Evolutionary conservation across 2,113 vertebrate species (phyloP), one percentile per base, ranked within the genome.

Genomic region (Psittacus erithacus): DNA sequence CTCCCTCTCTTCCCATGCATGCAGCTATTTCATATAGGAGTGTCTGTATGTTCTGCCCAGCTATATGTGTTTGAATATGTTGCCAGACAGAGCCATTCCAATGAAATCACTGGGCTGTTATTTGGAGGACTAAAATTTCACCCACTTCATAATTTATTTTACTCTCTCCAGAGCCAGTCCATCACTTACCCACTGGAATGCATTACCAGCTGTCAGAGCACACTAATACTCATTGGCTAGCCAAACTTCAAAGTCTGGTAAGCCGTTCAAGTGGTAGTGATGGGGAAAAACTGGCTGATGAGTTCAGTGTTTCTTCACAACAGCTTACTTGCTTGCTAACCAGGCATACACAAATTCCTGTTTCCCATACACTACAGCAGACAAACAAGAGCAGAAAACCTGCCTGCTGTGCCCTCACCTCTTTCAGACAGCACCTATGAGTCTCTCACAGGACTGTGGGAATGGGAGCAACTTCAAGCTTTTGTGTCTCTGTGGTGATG

Each of bases 31-130:
- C 68, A 43, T 79, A 77, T 11, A 95, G 87, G 71, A 93, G 57
- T 24, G 5, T 49, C 65, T 82, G 63, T 92, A 80, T 87, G 80
- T 5, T 90, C 90, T 92, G 80, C 93, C 92, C 93, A 94, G 82
- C 93, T 94, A 86, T 84, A 78, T 93, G 76, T 92, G 76, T 88
- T 92, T 86, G 94, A 88, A 55, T 83, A 39, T 0, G 3, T 70
- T 96, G 93, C 95, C 96, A 96, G 95, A 96, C 71, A 91, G 70
- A 93, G 76, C 68, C 93, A 96, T 96, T 97, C 94, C 88, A 93
- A 94, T 93, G 95, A 96, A 96, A 96, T 96, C 93, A 97, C 6
- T 92, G 92, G 92, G 74, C 92, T 94, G 94, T 92, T 95, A 95
- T 95, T 95, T 88, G 77, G 62, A 91, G 59, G 89, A 83, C 77